phyloP scores from a whole-genome alignment of 2,797 vertebrate species.

The Petrocephalus sullivani region DNA sequence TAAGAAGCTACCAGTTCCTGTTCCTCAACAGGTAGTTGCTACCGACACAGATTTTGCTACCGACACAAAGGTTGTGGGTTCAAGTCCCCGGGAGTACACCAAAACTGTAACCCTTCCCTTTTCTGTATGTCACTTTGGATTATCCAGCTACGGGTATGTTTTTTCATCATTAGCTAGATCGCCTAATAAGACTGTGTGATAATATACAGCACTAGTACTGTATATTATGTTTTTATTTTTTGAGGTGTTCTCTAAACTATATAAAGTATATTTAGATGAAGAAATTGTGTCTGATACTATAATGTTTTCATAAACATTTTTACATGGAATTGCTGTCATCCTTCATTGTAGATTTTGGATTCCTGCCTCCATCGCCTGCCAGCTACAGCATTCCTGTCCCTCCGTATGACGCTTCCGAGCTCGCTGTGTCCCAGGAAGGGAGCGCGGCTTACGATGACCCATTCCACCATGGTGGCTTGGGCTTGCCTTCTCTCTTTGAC shows the following conservation, averaged over 20 bases:
- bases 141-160: not conserved
- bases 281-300: not conserved
- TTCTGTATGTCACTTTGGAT: not conserved
- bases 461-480: constrained; percentile 26
- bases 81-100: not conserved
- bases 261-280: not conserved
- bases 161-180: not conserved
- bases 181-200: not conserved
- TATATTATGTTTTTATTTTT: not conserved
- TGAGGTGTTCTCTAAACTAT: not conserved
- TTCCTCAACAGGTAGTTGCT: not conserved
- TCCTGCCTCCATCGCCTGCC: constrained; percentile 26
- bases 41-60: not conserved
- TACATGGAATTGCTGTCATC: not conserved
- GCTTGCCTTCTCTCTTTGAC: constrained; percentile 44
- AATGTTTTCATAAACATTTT: not conserved
- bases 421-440: constrained; percentile 24
- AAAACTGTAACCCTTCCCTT: not conserved
- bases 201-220: not conserved
- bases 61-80: not conserved
- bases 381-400: constrained; percentile 27
- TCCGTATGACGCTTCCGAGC: constrained; percentile 34
- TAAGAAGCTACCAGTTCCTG: not conserved
- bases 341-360: constrained; percentile 23
- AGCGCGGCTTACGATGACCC: constrained; percentile 20